phyloP scores from a whole-genome alignment of 2,797 vertebrate genomes.

The Macrochelys suwanniensis region DNA sequence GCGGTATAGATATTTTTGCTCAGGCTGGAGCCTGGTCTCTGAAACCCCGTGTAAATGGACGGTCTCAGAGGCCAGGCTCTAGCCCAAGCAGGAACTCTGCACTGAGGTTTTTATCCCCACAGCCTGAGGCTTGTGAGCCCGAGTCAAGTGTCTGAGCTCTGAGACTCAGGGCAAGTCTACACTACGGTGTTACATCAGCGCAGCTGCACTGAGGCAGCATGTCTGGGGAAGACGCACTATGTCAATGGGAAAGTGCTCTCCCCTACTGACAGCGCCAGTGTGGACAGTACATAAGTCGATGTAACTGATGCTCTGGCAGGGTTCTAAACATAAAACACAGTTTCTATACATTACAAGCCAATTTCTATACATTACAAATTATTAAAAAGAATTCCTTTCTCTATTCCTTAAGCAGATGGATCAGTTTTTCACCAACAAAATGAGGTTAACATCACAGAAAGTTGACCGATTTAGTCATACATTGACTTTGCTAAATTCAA shows the following conservation, averaged over 20 bases:
- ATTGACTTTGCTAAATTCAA: background rate
- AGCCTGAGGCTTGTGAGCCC: background rate
- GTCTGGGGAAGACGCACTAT: too few species aligned
- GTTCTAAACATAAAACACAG: background rate
- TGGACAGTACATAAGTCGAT: too few species aligned
- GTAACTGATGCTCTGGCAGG: background rate
- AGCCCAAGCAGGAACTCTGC: background rate
- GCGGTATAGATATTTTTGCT: background rate
- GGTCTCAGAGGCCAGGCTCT: background rate
- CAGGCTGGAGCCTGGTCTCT: background rate
- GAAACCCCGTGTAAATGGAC: background rate
- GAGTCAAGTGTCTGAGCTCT: too few species aligned
- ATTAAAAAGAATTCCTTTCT: background rate
- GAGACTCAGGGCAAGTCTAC: background rate
- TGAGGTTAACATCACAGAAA: background rate
- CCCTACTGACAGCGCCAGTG: too few species aligned
- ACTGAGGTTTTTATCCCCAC: background rate
- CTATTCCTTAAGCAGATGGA: background rate
- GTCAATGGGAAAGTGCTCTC: too few species aligned
- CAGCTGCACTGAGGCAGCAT: too few species aligned
- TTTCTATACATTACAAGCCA: background rate
- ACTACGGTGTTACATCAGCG: too few species aligned
- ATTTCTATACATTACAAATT: background rate
- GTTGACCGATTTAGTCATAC: background rate
- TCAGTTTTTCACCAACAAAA: background rate